Conservation (phyloP, 2,113 vertebrate species). For the Aegypius monachus region DNA sequence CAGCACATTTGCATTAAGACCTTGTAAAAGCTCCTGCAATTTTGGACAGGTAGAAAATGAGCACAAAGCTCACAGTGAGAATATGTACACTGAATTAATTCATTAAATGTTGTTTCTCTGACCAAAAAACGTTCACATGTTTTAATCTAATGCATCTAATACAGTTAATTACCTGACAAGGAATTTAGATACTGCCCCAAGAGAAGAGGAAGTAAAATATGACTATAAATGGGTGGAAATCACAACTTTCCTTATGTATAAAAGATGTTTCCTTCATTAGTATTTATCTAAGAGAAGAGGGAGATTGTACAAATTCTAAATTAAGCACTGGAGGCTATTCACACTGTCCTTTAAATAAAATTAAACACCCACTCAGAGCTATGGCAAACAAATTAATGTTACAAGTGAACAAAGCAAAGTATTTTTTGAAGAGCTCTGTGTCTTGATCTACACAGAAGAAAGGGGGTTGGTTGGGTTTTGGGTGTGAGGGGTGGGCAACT, state of each 20-base stretch:
- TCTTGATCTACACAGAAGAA: background rate
- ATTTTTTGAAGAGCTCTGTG: background rate
- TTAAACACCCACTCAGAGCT: background rate
- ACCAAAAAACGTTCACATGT: background rate
- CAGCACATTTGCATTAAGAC: background rate
- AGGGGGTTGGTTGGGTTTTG: background rate
- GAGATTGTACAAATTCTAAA: background rate
- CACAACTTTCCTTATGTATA: background rate
- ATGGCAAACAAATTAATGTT: background rate
- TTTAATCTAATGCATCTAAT: conserved; percentile 6
- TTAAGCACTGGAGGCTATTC: background rate
- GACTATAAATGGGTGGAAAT: background rate
- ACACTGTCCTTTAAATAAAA: conserved; percentile 4
- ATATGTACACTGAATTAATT: background rate
- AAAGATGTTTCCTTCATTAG: background rate
- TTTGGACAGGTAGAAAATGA: background rate
- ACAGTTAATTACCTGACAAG: conserved; percentile 21
- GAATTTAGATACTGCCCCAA: background rate
- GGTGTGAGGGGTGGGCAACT: background rate
- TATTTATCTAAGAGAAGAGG: background rate
- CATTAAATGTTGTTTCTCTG: background rate
- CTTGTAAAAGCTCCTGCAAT: background rate
- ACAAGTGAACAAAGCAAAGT: background rate
- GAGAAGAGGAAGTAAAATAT: background rate
- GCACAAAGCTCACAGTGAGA: background rate